Evolutionary conservation across 2,797 vertebrate species (phyloP).

Genomic region (Choloepus didactylus): DNA sequence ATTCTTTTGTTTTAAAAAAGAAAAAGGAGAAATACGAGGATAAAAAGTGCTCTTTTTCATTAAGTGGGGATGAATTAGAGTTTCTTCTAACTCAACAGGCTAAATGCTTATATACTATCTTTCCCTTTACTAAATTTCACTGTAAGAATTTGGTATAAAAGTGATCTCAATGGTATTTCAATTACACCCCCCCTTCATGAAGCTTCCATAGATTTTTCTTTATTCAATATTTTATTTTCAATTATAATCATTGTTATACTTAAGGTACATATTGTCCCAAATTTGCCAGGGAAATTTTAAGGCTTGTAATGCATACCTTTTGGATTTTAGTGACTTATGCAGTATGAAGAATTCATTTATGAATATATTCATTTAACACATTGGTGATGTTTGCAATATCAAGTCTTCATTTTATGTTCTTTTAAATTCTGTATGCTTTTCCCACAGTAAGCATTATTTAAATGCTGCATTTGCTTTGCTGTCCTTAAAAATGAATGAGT

Average conservation of each 20-base stretch:
- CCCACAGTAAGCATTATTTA: neutral
- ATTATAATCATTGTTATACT: neutral
- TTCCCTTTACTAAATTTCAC: neutral
- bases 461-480: neutral
- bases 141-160: neutral
- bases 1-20: neutral
- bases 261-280: neutral
- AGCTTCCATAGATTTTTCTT: neutral
- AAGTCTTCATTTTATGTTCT: neutral
- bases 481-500: neutral
- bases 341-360: constrained; percentile 18
- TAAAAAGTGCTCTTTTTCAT: neutral
- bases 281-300: neutral
- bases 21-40: no score
- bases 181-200: neutral
- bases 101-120: neutral
- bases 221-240: neutral
- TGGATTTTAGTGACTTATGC: neutral
- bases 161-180: neutral
- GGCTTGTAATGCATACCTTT: rapidly evolving
- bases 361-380: neutral
- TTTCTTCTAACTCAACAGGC: neutral
- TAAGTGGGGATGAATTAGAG: neutral
- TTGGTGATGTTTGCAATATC: neutral
- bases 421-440: constrained; percentile 34